A percentile compares a stretch with the other conserved stretches of the same genome.
Evolutionary conservation across 2,888 invertebrate genomes (phyloP).

Genomic region (Ramazzottius varieornatus): DNA sequence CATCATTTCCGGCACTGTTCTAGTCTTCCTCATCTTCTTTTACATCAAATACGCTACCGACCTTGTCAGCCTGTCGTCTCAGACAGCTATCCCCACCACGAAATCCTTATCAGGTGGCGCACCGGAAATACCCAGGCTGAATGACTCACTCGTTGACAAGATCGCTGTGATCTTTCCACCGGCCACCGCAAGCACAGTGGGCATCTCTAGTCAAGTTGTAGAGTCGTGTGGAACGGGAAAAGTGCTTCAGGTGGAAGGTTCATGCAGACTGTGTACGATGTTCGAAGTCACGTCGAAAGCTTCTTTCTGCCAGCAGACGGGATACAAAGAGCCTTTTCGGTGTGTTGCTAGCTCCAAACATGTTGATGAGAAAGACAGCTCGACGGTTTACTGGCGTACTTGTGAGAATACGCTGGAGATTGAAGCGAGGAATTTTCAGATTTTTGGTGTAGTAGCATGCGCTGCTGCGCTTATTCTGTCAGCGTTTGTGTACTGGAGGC

Average conservation of each 20-base stretch:
- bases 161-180: neutral
- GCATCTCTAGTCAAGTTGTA: neutral
- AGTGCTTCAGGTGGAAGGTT: neutral
- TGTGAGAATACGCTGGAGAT: neutral
- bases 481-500: neutral
- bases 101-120: neutral
- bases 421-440: neutral
- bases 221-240: neutral
- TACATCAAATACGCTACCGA: slow-evolving; percentile 2
- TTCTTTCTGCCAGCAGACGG: neutral
- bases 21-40: neutral
- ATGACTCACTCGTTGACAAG: neutral
- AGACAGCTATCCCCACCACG: neutral
- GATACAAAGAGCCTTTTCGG: neutral
- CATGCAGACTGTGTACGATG: neutral
- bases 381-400: neutral
- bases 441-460: neutral
- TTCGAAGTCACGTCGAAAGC: neutral
- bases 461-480: neutral
- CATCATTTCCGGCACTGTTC: neutral
- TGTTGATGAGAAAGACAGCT: neutral
- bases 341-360: neutral
- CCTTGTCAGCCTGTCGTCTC: neutral
- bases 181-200: neutral
- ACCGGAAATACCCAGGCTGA: no score